Base-by-base conservation (phyloP, 1,140 invertebrate species). In the Drosophila asahinai region DNA sequence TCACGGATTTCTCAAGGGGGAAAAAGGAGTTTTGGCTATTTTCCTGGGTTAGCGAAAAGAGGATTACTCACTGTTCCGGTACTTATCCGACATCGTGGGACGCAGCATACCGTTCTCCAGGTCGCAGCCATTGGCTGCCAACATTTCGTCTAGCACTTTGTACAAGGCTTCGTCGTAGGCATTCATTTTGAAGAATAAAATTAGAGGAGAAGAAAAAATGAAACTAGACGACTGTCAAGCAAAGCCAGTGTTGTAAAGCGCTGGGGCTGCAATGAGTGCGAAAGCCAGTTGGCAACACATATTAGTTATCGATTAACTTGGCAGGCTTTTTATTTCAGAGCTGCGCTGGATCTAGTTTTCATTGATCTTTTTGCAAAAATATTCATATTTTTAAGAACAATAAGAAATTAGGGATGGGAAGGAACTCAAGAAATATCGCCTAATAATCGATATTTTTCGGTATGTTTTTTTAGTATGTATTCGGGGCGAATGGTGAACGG, bases 41-140 rank as follows among this genome's bases (percentile, higher is more conserved):
- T 11, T 6, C 15, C 12, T 6, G 14, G 25, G 17, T 8, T 12
- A 38, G n/a, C 3, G 15, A 36, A 17, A 4, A 27, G 12, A 19
- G 5, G 2, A 2, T 3, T 38, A 79, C 83, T 87, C 17, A 86
- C 83, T 76, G 30, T 33, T 36, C 1, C 48, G 62, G 36, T 80
- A n/a, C 17, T 51, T 2, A 0, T 54, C 17, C 5, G 59, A 9
- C 19, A 86, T 33, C 8, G 30, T 38, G 0, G 70, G 30, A 15
- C 22, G 38, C 33, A 80, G 17, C 3, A 59, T 1, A 1, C n/a
- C 0, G 19, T 63, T 30, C 8, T 40, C 40, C 48, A 65, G 17
- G 0, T 17, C 0, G 15, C 63, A 61, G 11, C 77, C 14, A 12
- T 40, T 81, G 11, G 25, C 15, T 0, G 0, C 14, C 30, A 86